Conservation (phyloP, 2,797 vertebrate species). For the Smutsia temminckii region DNA sequence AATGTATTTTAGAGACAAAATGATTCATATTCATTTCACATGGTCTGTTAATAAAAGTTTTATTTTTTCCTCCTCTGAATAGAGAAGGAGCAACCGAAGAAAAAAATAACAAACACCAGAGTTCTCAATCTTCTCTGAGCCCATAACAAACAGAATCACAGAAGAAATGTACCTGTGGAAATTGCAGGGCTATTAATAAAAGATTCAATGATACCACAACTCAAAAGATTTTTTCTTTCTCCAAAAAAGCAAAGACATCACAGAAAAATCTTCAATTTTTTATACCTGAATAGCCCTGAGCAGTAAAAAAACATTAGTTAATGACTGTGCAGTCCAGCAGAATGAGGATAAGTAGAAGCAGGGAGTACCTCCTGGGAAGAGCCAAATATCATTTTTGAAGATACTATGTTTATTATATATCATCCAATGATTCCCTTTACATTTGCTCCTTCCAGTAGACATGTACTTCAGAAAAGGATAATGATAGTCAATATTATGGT, state of each 20-base stretch:
- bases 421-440: background rate
- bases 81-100: background rate
- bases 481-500: background rate
- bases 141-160: conserved; percentile 34
- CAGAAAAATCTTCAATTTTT: background rate
- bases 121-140: background rate
- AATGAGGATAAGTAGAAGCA: background rate
- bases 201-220: background rate
- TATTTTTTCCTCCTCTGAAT: background rate
- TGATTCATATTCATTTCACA: conserved; percentile 20
- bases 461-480: background rate
- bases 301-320: conserved; percentile 19
- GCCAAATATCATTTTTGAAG: background rate
- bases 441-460: background rate
- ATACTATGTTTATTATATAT: background rate
- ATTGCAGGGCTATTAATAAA: conserved; percentile 47
- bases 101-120: conserved; percentile 12
- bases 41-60: conserved; percentile 33
- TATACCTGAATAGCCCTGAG: background rate
- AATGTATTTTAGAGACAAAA: background rate
- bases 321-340: background rate
- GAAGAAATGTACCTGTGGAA: conserved; percentile 42
- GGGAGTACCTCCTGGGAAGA: background rate
- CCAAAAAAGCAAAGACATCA: conserved; percentile 6
- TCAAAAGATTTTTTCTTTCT: background rate